phyloP scores from a whole-genome alignment of 2,113 vertebrate species.

The Jacana jacana region DNA sequence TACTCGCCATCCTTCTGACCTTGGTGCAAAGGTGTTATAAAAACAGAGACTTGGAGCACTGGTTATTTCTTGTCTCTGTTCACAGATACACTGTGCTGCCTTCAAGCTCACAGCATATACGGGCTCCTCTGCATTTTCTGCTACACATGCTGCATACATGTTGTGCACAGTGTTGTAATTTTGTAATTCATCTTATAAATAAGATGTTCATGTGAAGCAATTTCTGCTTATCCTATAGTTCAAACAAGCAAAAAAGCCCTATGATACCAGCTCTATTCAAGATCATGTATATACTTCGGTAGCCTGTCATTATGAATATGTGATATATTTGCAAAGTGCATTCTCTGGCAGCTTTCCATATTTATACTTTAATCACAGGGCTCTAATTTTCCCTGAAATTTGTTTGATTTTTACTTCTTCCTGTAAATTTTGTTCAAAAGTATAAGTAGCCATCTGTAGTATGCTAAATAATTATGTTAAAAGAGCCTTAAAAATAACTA shows the following conservation, averaged over 20 bases:
- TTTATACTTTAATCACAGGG: conserved; percentile 64
- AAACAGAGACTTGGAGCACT: background rate
- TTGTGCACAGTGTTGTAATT: background rate
- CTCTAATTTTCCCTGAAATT: conserved; percentile 56
- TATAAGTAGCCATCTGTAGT: conserved; percentile 60
- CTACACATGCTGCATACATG: background rate
- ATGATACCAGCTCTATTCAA: background rate
- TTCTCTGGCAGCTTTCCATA: conserved; percentile 56
- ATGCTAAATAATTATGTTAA: conserved; percentile 48
- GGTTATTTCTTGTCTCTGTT: background rate
- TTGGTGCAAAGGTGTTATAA: background rate
- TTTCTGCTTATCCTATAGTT: conserved; percentile 6
- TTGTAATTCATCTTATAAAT: background rate
- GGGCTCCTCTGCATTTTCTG: background rate
- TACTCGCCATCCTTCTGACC: background rate
- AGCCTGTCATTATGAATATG: conserved; percentile 31
- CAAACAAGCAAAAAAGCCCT: background rate
- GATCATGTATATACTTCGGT: conserved; percentile 27
- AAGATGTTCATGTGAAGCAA: background rate
- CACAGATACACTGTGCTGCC: accelerated
- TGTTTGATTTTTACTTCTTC: conserved; percentile 68
- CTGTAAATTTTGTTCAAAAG: conserved; percentile 64
- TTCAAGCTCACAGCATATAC: accelerated
- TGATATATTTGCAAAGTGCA: conserved; percentile 50
- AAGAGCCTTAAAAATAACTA: conserved; percentile 63